A percentile compares a stretch with the other conserved stretches of the same genome.
Conservation (phyloP, 2,888 invertebrate species). For the Meganola albula region DNA sequence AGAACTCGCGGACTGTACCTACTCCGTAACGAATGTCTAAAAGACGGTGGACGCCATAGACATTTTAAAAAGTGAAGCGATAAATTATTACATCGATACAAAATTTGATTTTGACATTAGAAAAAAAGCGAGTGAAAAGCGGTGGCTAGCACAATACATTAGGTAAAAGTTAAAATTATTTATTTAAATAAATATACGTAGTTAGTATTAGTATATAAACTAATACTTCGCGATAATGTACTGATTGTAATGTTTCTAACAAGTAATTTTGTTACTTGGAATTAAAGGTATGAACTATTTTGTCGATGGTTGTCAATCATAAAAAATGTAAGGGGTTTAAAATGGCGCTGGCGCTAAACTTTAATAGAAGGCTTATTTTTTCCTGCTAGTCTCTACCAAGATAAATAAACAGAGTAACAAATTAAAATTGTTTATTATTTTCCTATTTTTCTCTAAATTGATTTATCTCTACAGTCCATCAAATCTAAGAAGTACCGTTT, state of each 20-base stretch:
- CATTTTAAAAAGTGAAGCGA: no score
- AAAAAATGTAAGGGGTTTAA: conserved; percentile 34
- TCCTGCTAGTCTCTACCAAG: conserved; percentile 81
- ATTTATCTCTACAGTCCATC: no score
- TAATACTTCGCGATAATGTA: conserved; percentile 25
- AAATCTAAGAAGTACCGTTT: no score
- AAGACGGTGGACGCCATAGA: no score
- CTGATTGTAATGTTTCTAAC: conserved; percentile 23
- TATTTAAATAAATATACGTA: conserved; percentile 8
- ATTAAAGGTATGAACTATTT: conserved; percentile 24
- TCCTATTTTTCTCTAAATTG: no score
- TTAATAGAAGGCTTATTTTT: conserved; percentile 78
- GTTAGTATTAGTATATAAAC: conserved; percentile 26
- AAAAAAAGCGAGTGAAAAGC: no score
- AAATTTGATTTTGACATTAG: no score
- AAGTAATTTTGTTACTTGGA: conserved; percentile 13
- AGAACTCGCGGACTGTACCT: no score
- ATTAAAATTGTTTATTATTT: conserved; percentile 18
- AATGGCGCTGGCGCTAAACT: conserved; percentile 69
- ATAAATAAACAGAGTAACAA: conserved; percentile 70
- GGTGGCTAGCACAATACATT: no score
- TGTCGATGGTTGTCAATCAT: conserved; percentile 18
- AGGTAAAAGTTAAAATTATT: no score
- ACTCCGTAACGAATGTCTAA: no score
- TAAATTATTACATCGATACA: no score